These are phyloP conservation scores for Entosphenus tridentatus DNA, from an alignment of 2,113 vertebrate genomes.

Conservation along the genomic window DNA sequence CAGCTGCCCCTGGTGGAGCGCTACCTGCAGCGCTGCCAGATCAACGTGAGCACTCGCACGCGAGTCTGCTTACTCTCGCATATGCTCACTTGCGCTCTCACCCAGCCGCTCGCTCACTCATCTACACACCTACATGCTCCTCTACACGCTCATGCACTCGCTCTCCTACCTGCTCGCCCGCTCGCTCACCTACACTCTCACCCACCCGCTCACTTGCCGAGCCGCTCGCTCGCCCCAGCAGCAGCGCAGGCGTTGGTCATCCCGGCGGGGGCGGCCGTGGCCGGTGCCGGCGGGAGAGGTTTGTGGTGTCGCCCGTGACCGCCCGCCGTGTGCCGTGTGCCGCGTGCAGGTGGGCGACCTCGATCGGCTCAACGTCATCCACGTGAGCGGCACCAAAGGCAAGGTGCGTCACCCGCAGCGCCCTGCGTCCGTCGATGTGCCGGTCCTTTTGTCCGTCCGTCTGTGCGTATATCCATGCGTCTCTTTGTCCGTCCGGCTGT, in stretches of 20 bases:
- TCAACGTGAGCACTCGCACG: conserved; percentile 26
- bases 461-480: too few species aligned
- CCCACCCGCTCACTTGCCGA: not conserved
- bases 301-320: not conserved
- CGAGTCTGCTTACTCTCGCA: too few species aligned
- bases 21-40: conserved; percentile 42
- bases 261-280: not conserved
- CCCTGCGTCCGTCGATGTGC: too few species aligned
- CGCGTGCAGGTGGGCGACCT: conserved; percentile 48
- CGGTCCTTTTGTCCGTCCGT: too few species aligned
- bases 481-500: too few species aligned
- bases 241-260: not conserved
- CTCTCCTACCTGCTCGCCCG: not conserved
- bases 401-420: conserved; percentile 34
- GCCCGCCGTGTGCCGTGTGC: conserved; percentile 7
- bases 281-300: not conserved
- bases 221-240: not conserved
- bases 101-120: not conserved
- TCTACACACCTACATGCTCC: not conserved
- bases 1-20: conserved; percentile 52
- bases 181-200: not conserved
- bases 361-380: conserved; percentile 64
- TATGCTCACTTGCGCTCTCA: not conserved
- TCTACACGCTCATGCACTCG: not conserved
- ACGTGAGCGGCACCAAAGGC: conserved; percentile 82